These are phyloP conservation scores for Champsocephalus gunnari DNA, from an alignment of 2,797 vertebrate species.

Conservation along the genomic window DNA sequence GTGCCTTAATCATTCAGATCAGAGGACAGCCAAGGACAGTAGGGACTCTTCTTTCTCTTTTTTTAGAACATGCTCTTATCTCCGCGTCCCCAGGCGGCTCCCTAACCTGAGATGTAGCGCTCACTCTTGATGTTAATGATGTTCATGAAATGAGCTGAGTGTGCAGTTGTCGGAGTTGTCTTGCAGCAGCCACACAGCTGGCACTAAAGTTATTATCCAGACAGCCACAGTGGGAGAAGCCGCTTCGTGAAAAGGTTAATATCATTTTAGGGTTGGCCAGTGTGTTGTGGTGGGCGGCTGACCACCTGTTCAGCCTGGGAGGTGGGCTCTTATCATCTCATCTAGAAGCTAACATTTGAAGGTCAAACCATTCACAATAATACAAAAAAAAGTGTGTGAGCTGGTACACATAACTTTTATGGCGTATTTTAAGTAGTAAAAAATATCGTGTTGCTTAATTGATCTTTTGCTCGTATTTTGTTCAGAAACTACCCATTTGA, in stretches of 20 bases:
- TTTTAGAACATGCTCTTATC: constrained; percentile 32
- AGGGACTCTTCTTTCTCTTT: constrained; percentile 25
- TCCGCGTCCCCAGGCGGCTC: constrained; percentile 40
- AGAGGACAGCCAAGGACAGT: constrained; percentile 71
- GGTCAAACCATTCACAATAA: constrained; percentile 49
- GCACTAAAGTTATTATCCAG: constrained; percentile 68
- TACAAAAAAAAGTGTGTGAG: constrained; percentile 17
- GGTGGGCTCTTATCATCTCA: constrained; percentile 63
- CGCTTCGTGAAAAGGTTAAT: constrained; percentile 78
- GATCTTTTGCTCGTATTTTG: constrained; percentile 13
- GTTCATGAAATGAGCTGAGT: constrained; percentile 69
- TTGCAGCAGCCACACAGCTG: constrained; percentile 77
- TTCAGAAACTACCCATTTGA: constrained; percentile 24
- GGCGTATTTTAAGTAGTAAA: background rate
- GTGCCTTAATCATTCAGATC: constrained; percentile 73
- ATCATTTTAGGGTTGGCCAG: constrained; percentile 75
- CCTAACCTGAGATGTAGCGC: constrained; percentile 47
- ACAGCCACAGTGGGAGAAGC: constrained; percentile 67
- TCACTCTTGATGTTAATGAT: constrained; percentile 66
- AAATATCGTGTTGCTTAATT: constrained; percentile 10
- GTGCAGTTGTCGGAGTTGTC: constrained; percentile 66
- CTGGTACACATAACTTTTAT: background rate
- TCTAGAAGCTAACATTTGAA: constrained; percentile 65
- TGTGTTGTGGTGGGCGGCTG: constrained; percentile 69
- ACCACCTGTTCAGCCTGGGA: constrained; percentile 79